phyloP scores from a whole-genome alignment of 2,888 invertebrate genomes.

The Caenorhabditis virilis region DNA sequence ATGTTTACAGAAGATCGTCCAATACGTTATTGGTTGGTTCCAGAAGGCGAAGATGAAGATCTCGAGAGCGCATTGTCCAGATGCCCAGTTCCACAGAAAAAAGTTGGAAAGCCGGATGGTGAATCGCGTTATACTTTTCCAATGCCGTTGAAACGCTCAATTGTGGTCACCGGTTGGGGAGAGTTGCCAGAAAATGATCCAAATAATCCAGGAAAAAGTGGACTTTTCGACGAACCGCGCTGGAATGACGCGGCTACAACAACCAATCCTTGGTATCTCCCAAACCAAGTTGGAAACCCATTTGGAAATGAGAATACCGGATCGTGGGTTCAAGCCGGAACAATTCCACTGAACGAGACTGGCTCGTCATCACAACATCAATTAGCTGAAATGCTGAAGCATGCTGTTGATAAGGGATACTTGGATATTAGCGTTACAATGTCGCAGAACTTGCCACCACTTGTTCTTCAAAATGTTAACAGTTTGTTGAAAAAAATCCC shows the following conservation, averaged over 20 bases:
- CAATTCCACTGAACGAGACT: slow-evolving; percentile 32
- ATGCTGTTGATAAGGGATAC: slow-evolving; percentile 53
- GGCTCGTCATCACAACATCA: slow-evolving; percentile 16
- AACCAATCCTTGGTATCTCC: slow-evolving; percentile 52
- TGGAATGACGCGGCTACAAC: slow-evolving; percentile 43
- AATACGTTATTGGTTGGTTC: slow-evolving; percentile 47
- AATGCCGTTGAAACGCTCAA: slow-evolving; percentile 43
- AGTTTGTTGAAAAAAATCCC: slow-evolving; percentile 42
- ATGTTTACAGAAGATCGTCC: slow-evolving; percentile 39
- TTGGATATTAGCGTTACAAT: slow-evolving; percentile 43
- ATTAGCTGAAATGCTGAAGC: slow-evolving; percentile 47
- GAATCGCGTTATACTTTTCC: slow-evolving; percentile 43
- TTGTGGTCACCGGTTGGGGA: slow-evolving; percentile 58
- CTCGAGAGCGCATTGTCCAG: slow-evolving; percentile 44
- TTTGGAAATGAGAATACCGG: slow-evolving; percentile 18
- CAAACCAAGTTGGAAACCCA: slow-evolving; percentile 14
- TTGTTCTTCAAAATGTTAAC: slow-evolving; percentile 37
- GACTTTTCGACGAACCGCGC: slow-evolving; percentile 35
- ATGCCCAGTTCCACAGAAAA: slow-evolving; percentile 57
- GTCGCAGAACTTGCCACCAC: slow-evolving; percentile 36
- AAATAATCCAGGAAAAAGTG: slow-evolving; percentile 51
- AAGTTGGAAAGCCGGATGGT: slow-evolving; percentile 6
- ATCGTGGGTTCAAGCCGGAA: slow-evolving; percentile 43
- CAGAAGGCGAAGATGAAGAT: slow-evolving; percentile 56
- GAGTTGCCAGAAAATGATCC: slow-evolving; percentile 58